Base-by-base conservation (phyloP, 2,888 invertebrate genomes). In the Pristionchus exspectatus region DNA sequence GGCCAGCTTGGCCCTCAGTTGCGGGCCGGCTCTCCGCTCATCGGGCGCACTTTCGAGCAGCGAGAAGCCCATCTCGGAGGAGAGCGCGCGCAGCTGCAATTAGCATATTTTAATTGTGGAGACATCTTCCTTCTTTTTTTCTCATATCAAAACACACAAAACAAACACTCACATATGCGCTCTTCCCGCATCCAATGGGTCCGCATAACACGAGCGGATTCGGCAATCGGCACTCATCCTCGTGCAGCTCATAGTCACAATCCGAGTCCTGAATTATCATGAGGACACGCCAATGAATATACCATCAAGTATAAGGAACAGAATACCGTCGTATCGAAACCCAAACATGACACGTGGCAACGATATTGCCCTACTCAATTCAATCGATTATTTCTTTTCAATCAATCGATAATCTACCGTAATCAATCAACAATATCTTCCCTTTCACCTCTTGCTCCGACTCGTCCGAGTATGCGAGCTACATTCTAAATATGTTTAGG, bases 171-270 rank as follows among this genome's bases (percentile, higher is more conserved):
- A 85, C 84, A 30, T 59, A 59, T 12, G 84, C 59, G 24, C 33
- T 85, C 84, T 85, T 85, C 33, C 84, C 84, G 59, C 84, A 85
- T 16, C 84, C 84, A 21, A 85, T 63, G 18, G 84, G 84, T 10
- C 84, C 84, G 30, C 84, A 9, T 2, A 85, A n/a, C 33, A 85
- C 54, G 54, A 85, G 84, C 9, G 84, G 84, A 33, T 85, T 85
- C 44, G 84, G 84, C 56, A 85, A 59, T 24, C 84, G 59, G 21
- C 30, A 56, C 33, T 85, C 59, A 10, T 84, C 84, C 18, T 85
- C 84, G 21, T 33, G 21, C n/a, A 59, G 14, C 33, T 56, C 56
- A 59, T 10, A 85, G 59, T 85, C 84, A 0, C 59, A 12, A 33
- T 85, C 84, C 30, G 84, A 85, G 38, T 85, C 84, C 84, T 85